Base-by-base conservation (phyloP, 1,140 invertebrate genomes). In the Tetragonula clypearis region DNA sequence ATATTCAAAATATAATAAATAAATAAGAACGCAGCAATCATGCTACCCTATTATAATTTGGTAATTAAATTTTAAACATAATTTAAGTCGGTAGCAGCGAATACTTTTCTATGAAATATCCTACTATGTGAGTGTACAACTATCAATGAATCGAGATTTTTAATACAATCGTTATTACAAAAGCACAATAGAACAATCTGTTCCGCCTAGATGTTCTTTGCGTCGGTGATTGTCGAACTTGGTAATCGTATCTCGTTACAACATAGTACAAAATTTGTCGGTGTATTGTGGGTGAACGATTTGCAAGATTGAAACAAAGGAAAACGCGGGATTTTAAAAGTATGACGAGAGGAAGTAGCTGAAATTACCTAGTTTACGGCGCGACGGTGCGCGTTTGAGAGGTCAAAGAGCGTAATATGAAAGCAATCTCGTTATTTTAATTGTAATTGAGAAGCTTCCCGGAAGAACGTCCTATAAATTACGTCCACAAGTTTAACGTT, bases 121-220 rank as follows among this genome's bases (percentile, higher is more conserved):
- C 14, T 8, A 19, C 23, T 14, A 8, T 49, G 8, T 49, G 41
- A 49, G 62, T 6, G n/a, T 21, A n/a, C 23, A 23, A 55, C 41
- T 14, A 23, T 15, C 30, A 30, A 62, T 35, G 26, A 76, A 14
- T 26, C 15, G 11, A 55, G 26, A 12, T 68, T 80, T 41, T 21
- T 55, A 53, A 76, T 17, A 26, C 60, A 89, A 35, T 23, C 35
- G 26, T 9, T 60, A 41, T 84, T 87, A 30, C 68, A 78, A 90
- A 90, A 85, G 81, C 71, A 79, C 66, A 55, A 72, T 49, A 30
- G 86, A 60, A 84, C 84, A 87, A 91, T 92, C 90, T 88, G 91
- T 92, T 91, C 90, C 91, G 87, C 85, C 69, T 86, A 82, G 80
- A 35, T 68, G 62, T 84, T 53, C 69, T 65, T 56, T 55, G 65